Base-by-base conservation (phyloP, 2,113 vertebrate species). In the Thunnus thynnus region DNA sequence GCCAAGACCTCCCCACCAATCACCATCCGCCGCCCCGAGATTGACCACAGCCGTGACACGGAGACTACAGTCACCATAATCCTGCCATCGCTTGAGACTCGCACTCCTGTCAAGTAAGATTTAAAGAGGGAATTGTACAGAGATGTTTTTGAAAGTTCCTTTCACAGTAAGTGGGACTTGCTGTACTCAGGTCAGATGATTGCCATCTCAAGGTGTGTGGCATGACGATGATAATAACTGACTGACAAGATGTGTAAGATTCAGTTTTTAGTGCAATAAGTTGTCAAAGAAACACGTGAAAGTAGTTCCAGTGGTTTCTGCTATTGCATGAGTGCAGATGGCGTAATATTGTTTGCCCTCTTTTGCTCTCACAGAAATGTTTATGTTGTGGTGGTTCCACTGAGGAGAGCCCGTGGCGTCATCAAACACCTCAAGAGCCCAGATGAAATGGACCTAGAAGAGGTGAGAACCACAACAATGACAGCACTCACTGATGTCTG, bases 401-500 rank as follows among this genome's bases (percentile, higher is more conserved):
- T 99, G 63, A 97, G 95, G 85, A 98, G 95, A 90, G 95, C 94
- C 41, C 94, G 96, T 0, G 97, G 97, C 20, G 96, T 96, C 76
- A 89, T 96, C 78, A 96, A 94, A 74, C 95, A 96, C 0, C 93
- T 95, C 82, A 97, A 96, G 81, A 99, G 96, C 86, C 98, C 98
- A 0, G 98, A 99, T 86, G 97, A 99, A 88, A 98, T 99, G 97
- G 98, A 99, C 89, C 94, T 99, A 79, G 98, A 99, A 88, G 98
- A 99, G 97, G 98, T 99, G 88, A 82, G 83, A 55, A 77, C 17
- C 51, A 72, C 63, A 68, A 69, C 80, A 67, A 72, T 82, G 54
- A 76, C 77, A 74, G 52, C 64, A 68, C 36, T 27, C 46, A 48
- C 60, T 58, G 78, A 80, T 69, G 65, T 82, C 64, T 87, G 82